Percentiles rank a stretch among this genome's conserved stretches.
Evolutionary conservation across 2,888 invertebrate genomes (phyloP).

Genomic region (Trissoscelio sp.): DNA sequence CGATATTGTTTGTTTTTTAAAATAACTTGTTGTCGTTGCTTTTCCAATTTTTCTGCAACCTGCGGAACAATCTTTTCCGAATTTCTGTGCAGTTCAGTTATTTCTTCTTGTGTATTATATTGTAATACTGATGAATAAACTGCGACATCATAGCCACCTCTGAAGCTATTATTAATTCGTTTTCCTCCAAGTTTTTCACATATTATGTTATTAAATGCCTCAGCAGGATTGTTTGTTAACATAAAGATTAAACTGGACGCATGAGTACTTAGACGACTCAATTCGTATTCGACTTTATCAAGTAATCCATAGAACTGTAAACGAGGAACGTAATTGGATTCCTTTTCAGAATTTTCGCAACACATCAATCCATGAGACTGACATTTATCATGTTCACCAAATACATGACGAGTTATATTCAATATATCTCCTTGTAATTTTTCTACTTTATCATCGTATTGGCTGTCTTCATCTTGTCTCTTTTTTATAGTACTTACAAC

Average conservation of each 20-base stretch:
- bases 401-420: conserved; percentile 55
- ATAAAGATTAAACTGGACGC: conserved; percentile 16
- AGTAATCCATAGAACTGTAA: conserved; percentile 48
- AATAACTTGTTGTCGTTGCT: not conserved
- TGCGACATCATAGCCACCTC: conserved; percentile 8
- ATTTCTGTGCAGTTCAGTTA: not conserved
- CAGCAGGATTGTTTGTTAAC: conserved; percentile 43
- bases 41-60: not conserved
- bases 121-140: conserved; percentile 12
- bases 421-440: conserved; percentile 4
- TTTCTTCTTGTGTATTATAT: conserved; percentile 7
- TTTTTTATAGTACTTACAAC: not conserved
- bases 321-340: conserved; percentile 35
- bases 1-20: not conserved
- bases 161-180: not conserved
- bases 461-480: too few species aligned
- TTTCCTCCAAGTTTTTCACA: conserved; percentile 19
- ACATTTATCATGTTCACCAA: conserved; percentile 68
- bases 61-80: not conserved
- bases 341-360: conserved; percentile 4
- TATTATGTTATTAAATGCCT: conserved; percentile 34
- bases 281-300: not conserved
- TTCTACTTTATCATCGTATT: too few species aligned
- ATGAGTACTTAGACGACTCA: not conserved
- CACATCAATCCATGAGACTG: not conserved